A percentile compares a stretch with the other conserved stretches of the same genome.
These are phyloP conservation scores for Danio choprae DNA, from an alignment of 2,797 vertebrate genomes.

Conservation along the genomic window DNA sequence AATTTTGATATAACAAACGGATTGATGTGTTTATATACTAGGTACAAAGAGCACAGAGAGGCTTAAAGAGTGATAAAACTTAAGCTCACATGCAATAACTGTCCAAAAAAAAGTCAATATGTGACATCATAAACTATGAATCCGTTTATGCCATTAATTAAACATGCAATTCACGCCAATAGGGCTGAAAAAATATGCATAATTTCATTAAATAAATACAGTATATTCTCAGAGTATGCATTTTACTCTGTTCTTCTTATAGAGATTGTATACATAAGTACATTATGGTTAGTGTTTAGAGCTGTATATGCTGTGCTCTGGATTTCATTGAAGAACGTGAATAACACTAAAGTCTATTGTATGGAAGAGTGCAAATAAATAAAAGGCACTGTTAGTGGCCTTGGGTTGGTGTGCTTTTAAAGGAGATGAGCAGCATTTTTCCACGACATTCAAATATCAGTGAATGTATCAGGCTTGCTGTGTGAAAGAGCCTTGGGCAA, in stretches of 20 bases:
- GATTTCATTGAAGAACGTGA: not conserved
- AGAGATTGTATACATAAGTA: not conserved
- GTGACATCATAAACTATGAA: not conserved
- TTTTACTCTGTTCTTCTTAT: not conserved
- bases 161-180: not conserved
- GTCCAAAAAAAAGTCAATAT: not conserved
- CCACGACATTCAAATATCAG: constrained; percentile 24
- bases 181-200: not conserved
- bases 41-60: not conserved
- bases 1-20: not conserved
- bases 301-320: not conserved
- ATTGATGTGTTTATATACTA: not conserved
- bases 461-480: constrained; percentile 7
- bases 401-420: constrained; percentile 22
- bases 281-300: not conserved
- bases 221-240: not conserved
- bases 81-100: not conserved
- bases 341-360: not conserved
- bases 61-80: not conserved
- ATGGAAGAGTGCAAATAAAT: not conserved
- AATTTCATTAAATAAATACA: not conserved
- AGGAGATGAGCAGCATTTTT: not conserved
- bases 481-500: constrained; percentile 22
- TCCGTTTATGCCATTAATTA: not conserved
- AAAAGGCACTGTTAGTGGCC: not conserved